Evolutionary conservation across 2,888 invertebrate species (phyloP), one percentile per base, ranked within the genome.

Genomic region (Lymantria dispar): DNA sequence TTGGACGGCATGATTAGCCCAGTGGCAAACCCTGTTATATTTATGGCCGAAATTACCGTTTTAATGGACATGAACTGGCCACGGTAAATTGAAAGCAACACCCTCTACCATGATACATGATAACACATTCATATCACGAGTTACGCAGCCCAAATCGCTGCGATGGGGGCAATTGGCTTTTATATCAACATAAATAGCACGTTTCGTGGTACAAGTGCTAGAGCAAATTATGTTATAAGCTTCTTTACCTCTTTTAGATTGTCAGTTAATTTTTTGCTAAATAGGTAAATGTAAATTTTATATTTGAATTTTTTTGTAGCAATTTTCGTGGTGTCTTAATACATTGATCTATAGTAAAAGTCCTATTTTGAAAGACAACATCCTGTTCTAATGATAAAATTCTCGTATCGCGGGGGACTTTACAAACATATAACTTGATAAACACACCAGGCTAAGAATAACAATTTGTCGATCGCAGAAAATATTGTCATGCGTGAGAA

Each of bases 21-120:
- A 58, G 59, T 54, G 61, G 61, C 64, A 59, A 58, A 58, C 61
- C 49, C 45, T 55, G 54, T 56, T 51, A 56, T 75, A 77, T 77
- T 78, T 78, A 77, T 71, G 52, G 64, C 47, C 58, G 29, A 74
- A 75, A 75, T 75, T 75, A 74, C 63, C 68, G 70, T 63, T 68
- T 69, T 73, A 74, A 74, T 76, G 64, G 69, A 72, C 68, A 65
- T 60, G 62, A 68, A 70, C 75, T 68, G 63, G 64, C 68, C 63
- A 58, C 53, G 54, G 60, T 57, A 68, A 73, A 76, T 77, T 73
- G 72, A 74, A 74, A 68, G 56, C 66, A 63, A 66, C 58, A 51
- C 47, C 60, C 58, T 22, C 52, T 67, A 66, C 69, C 54, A 69
- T 52, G 63, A 52, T 52, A 60, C 57, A 48, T 45, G 47, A 54